phyloP scores from a whole-genome alignment of 1,140 invertebrate species.

The Drosophila suzukii region DNA sequence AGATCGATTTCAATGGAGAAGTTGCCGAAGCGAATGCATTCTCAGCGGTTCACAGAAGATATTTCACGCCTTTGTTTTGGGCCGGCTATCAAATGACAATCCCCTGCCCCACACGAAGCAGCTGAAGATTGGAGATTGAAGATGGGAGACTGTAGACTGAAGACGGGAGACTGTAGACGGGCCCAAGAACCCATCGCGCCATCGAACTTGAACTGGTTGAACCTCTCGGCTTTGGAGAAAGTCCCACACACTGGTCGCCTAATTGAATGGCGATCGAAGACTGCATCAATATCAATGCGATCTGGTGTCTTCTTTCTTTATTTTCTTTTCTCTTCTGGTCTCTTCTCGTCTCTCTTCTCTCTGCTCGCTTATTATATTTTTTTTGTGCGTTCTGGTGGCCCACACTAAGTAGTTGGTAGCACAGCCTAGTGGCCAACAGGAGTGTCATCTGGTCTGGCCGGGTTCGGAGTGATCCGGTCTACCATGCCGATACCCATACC shows the following conservation, averaged over 20 bases:
- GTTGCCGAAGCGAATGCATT: constrained; percentile 30
- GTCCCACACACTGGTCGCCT: constrained; percentile 43
- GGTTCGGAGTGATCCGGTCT: constrained; percentile 15
- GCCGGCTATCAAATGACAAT: constrained; percentile 15
- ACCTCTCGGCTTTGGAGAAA: constrained; percentile 7
- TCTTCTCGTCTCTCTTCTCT: constrained; percentile 3
- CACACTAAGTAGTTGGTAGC: constrained; percentile 27
- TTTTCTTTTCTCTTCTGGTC: constrained; percentile 13
- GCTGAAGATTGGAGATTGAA: background rate
- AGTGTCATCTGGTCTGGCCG: constrained; percentile 44
- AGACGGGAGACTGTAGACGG: constrained; percentile 2
- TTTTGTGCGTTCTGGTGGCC: constrained; percentile 39
- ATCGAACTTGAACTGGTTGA: constrained; percentile 53
- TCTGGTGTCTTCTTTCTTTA: constrained; percentile 48
- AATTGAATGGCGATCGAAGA: constrained; percentile 35
- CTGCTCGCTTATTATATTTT: background rate
- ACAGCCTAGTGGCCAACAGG: constrained; percentile 7
- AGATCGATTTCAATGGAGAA: constrained; percentile 15
- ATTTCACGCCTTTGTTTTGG: constrained; percentile 23
- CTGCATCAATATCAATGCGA: constrained; percentile 27
- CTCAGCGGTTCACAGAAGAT: constrained; percentile 2
- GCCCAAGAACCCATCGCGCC: constrained; percentile 13
- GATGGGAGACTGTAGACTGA: background rate
- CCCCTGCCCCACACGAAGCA: constrained; percentile 21
- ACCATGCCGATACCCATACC: constrained; percentile 9